Percentiles rank a stretch among this genome's conserved stretches.
Conservation (phyloP, 2,888 invertebrate species). For the Belgica antarctica region DNA sequence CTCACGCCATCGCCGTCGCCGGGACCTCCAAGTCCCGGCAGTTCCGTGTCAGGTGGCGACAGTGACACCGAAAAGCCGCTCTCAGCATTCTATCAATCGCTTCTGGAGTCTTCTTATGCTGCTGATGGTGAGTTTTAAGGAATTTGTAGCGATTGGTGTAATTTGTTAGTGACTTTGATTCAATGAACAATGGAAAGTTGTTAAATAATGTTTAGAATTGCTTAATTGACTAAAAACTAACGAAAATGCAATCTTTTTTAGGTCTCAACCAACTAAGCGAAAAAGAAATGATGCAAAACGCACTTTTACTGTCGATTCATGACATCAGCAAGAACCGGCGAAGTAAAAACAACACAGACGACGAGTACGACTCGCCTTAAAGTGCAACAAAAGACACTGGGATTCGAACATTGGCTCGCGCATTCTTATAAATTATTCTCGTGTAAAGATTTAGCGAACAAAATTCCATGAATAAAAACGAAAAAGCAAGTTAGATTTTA, state of each 20-base stretch:
- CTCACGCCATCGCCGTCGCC: conserved; percentile 2
- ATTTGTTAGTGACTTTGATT: conserved; percentile 5
- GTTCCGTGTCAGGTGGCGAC: conserved; percentile 7
- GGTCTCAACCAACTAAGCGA: conserved; percentile 51
- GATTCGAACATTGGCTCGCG: neutral
- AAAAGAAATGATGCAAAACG: conserved; percentile 54
- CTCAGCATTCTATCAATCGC: conserved; percentile 54
- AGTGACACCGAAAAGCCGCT: conserved; percentile 46
- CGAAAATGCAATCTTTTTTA: no score
- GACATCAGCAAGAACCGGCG: neutral
- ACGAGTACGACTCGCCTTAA: conserved; percentile 42
- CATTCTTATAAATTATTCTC: neutral
- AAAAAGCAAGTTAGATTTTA: neutral
- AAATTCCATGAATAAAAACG: neutral
- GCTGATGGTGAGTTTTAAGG: conserved; percentile 50
- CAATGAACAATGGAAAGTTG: neutral
- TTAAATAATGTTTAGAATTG: conserved; percentile 10
- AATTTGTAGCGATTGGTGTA: no score
- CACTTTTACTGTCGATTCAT: conserved; percentile 47
- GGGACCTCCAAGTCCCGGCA: neutral
- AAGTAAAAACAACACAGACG: conserved; percentile 35
- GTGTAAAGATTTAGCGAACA: neutral
- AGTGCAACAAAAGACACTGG: no score
- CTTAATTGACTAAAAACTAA: no score
- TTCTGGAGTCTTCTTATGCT: conserved; percentile 54